Evolutionary conservation across 2,888 invertebrate genomes (phyloP).

Genomic region (Matsumyia berberina): DNA sequence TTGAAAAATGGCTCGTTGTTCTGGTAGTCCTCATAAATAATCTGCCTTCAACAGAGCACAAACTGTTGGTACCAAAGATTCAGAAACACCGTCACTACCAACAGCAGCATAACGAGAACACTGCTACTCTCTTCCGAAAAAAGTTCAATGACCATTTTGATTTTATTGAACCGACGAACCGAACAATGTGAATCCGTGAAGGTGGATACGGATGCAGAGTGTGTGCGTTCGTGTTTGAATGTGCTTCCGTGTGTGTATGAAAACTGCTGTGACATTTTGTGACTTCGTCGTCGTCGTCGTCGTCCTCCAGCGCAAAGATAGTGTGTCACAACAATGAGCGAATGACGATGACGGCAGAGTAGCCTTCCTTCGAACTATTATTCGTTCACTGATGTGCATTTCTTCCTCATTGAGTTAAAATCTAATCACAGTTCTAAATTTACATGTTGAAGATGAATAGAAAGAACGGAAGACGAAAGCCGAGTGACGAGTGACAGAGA

Average conservation of each 20-base stretch:
- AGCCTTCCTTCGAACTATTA: conserved; percentile 44
- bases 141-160: conserved; percentile 76
- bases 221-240: conserved; percentile 23
- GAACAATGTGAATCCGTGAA: conserved; percentile 72
- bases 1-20: conserved; percentile 41
- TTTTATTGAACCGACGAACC: conserved; percentile 76
- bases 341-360: conserved; percentile 24
- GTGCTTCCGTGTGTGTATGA: conserved; percentile 20
- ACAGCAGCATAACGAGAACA: conserved; percentile 7
- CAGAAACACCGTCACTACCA: background rate
- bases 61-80: conserved; percentile 39
- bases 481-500: background rate
- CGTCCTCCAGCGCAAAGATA: conserved; percentile 31
- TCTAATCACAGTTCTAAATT: conserved; percentile 71
- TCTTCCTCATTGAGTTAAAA: conserved; percentile 69
- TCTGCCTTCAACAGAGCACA: conserved; percentile 26
- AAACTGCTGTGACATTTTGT: conserved; percentile 66
- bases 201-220: conserved; percentile 51
- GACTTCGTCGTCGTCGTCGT: conserved; percentile 17
- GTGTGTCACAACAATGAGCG: conserved; percentile 57
- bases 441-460: conserved; percentile 40
- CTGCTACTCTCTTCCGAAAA: conserved; percentile 53
- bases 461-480: background rate
- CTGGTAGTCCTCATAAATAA: conserved; percentile 34
- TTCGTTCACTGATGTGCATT: conserved; percentile 57